These are phyloP conservation scores for Nysson spinosus DNA, from an alignment of 2,888 invertebrate species.

Conservation along the genomic window DNA sequence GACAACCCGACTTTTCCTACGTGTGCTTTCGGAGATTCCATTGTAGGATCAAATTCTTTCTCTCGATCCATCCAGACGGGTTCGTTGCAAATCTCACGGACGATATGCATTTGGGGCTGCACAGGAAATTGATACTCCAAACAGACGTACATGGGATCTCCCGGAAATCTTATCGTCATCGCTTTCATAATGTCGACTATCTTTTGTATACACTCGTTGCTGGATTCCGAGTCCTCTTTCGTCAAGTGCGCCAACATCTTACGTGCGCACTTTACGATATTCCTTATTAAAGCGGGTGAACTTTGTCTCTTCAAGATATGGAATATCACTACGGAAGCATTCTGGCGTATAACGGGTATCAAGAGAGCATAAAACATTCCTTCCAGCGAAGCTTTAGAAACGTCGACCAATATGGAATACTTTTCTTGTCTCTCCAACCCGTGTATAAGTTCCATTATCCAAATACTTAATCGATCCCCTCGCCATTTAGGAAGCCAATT, in stretches of 20 bases:
- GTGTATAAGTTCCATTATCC: constrained; percentile 84
- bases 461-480: constrained; percentile 82
- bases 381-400: constrained; percentile 82
- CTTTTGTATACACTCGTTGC: constrained; percentile 79
- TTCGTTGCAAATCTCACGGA: constrained; percentile 69
- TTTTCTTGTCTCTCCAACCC: constrained; percentile 80
- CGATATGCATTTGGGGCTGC: constrained; percentile 63
- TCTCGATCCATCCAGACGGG: constrained; percentile 71
- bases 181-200: constrained; percentile 81
- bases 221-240: constrained; percentile 80
- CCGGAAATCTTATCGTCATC: constrained; percentile 79
- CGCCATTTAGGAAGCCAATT: constrained; percentile 84
- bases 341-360: constrained; percentile 79
- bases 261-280: constrained; percentile 76
- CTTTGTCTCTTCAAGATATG: constrained; percentile 83
- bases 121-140: constrained; percentile 72
- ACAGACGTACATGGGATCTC: constrained; percentile 68
- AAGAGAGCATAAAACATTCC: constrained; percentile 80
- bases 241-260: constrained; percentile 79
- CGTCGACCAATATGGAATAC: constrained; percentile 80
- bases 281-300: constrained; percentile 81
- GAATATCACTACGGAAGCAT: constrained; percentile 82
- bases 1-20: constrained; percentile 85
- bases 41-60: constrained; percentile 40
- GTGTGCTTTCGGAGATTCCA: constrained; percentile 48